A percentile compares a stretch with the other conserved stretches of the same genome.
phyloP scores from a whole-genome alignment of 2,797 vertebrate genomes.

The Danio albolineatus region DNA sequence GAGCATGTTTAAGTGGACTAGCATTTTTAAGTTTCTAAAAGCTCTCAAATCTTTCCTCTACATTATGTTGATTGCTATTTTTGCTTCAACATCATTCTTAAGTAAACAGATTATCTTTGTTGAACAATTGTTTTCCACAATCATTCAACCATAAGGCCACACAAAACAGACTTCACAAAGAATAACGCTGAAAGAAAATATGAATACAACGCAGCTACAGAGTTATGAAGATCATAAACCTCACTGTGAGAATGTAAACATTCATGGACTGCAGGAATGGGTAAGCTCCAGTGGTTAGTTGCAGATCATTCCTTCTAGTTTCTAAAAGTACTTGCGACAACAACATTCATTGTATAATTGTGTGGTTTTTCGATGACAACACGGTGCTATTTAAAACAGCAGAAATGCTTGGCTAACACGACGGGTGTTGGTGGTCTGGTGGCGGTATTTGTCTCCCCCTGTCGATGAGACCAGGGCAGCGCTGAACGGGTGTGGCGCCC shows the following conservation, averaged over 20 bases:
- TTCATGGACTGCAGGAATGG: not conserved
- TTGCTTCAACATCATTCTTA: not conserved
- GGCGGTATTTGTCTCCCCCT: constrained; percentile 35
- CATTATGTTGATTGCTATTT: not conserved
- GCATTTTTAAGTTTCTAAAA: not conserved
- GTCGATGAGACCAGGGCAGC: not conserved
- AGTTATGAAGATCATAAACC: not conserved
- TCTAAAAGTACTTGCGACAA: not conserved
- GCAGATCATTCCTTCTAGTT: not conserved
- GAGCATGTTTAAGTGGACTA: not conserved
- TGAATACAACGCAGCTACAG: not conserved
- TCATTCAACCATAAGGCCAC: too few species aligned
- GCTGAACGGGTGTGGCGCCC: not conserved
- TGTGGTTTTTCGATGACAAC: not conserved
- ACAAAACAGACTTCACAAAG: not conserved
- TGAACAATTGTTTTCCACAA: too few species aligned
- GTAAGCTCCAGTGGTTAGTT: not conserved
- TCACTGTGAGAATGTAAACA: not conserved
- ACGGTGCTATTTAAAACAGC: not conserved
- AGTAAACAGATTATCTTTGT: too few species aligned
- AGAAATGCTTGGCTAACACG: not conserved
- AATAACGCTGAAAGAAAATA: not conserved
- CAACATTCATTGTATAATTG: not conserved
- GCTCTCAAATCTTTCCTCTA: not conserved
- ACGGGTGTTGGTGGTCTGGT: not conserved